Evolutionary conservation across 64 coral and sea anemone species (phyloP), one percentile per base, ranked within the genome.

Genomic region (Hydrozoanthus tunicans): DNA sequence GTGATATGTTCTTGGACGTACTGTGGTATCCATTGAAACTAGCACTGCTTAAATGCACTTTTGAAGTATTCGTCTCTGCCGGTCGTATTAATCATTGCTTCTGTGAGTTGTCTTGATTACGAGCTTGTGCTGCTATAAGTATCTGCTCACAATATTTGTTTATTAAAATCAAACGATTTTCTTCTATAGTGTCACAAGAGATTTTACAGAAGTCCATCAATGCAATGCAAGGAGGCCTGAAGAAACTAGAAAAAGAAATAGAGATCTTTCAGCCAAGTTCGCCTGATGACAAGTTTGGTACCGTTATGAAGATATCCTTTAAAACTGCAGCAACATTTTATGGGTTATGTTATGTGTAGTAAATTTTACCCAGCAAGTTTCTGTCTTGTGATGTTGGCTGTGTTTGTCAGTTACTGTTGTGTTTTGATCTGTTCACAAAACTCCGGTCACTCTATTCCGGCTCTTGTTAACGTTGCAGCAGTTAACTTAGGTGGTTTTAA

Each of bases 251-350:
- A 59, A 95, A 93, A 68, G 91, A 98, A 89, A 66, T 98, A 53
- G 91, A 98, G 9, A 89, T 60, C 0, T 92, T 83, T 17, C 67
- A 80, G 9, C 81, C 92, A 71, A 86, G 78, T 56, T 60, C 62
- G 54, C 82, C 93, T 14, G 96, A 95, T 55, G 96, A 98, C 68
- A 91, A 95, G 61, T 98, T 98, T 77, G 69, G 93, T 9, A 79
- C 89, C 64, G 89, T 91, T 65, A 93, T 98, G 93, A 89, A 96
- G 59, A 96, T 96, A 96, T 96, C 94, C 94, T 96, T 96, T 86
- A 43, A 61, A 9, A 51, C 75, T 58, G 54, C n/a, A 11, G 15
- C 4, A 73, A 25, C 4, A 17, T 66, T 65, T 17, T n/a, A 20
- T 51, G 9, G 56, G 2, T 43, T 43, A 43, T 43, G 32, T 43